These are phyloP conservation scores for Hydrochoerus hydrochaeris DNA, from an alignment of 2,113 vertebrate genomes.

Conservation along the genomic window DNA sequence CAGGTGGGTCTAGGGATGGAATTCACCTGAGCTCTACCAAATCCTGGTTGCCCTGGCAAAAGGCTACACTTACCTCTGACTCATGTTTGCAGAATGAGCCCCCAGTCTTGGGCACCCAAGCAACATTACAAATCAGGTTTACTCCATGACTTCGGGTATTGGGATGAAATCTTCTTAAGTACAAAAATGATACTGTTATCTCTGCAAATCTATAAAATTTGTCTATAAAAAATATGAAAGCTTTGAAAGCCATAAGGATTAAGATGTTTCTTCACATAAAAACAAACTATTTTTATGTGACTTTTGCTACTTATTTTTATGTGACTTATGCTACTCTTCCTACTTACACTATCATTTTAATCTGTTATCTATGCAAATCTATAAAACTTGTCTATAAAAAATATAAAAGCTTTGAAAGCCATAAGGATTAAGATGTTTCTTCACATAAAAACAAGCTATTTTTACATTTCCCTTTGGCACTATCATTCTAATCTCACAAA, in stretches of 20 bases:
- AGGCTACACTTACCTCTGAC: not conserved
- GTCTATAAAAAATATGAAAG: not conserved
- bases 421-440: too few relatives aligned
- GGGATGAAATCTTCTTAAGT: not conserved
- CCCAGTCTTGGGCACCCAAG: not conserved
- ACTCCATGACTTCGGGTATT: not conserved
- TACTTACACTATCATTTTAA: too few relatives aligned
- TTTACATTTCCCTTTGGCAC: not conserved
- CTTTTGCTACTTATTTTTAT: too few relatives aligned
- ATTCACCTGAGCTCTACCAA: not conserved
- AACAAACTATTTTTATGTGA: not conserved
- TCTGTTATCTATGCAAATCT: not conserved
- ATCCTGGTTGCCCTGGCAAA: not conserved
- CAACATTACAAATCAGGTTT: not conserved
- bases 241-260: constrained; percentile 4
- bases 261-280: too few relatives aligned
- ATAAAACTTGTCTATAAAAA: not conserved
- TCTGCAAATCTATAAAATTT: not conserved
- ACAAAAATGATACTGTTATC: not conserved
- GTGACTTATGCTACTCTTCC: too few relatives aligned
- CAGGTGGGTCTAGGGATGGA: too few relatives aligned
- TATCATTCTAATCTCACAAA: not conserved
- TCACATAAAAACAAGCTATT: not conserved
- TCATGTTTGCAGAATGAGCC: not conserved
- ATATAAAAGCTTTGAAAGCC: not conserved